Conservation (phyloP, 92 coral and sea anemone species). For the Pocillopora meandrina region DNA sequence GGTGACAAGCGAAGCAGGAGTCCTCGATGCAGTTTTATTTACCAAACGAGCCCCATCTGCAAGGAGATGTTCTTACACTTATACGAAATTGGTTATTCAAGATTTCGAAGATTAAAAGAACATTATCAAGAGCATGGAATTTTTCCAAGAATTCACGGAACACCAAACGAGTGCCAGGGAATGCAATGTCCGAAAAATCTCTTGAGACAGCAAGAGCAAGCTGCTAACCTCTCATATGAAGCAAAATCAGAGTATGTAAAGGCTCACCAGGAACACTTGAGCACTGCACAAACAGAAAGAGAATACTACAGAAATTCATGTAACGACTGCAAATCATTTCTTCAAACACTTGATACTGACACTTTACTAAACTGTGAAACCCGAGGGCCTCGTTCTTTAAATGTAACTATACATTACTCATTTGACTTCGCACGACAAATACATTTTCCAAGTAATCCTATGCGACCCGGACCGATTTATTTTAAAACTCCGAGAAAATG, state of each 20-base stretch:
- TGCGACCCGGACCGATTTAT: neutral
- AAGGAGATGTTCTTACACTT: too few relatives aligned
- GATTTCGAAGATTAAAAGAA: too few relatives aligned
- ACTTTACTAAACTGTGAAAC: neutral
- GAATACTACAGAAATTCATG: neutral
- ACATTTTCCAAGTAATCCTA: neutral
- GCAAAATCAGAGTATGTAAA: neutral
- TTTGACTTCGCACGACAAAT: neutral
- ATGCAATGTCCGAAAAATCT: too few relatives aligned
- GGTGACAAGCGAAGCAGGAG: too few relatives aligned
- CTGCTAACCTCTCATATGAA: neutral
- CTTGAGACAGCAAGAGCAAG: too few relatives aligned
- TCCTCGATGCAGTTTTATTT: too few relatives aligned
- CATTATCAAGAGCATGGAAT: too few relatives aligned
- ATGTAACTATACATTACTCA: neutral
- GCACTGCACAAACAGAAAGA: neutral
- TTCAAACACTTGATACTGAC: neutral
- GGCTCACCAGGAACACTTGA: neutral
- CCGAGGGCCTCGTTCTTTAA: neutral
- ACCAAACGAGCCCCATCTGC: too few relatives aligned
- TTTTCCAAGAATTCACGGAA: too few relatives aligned
- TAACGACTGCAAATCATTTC: neutral
- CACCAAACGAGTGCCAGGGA: too few relatives aligned
- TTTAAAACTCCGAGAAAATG: neutral
- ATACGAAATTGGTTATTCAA: too few relatives aligned